These are phyloP conservation scores for Choristoneura fumiferana DNA, from an alignment of 1,140 invertebrate genomes.

Conservation along the genomic window DNA sequence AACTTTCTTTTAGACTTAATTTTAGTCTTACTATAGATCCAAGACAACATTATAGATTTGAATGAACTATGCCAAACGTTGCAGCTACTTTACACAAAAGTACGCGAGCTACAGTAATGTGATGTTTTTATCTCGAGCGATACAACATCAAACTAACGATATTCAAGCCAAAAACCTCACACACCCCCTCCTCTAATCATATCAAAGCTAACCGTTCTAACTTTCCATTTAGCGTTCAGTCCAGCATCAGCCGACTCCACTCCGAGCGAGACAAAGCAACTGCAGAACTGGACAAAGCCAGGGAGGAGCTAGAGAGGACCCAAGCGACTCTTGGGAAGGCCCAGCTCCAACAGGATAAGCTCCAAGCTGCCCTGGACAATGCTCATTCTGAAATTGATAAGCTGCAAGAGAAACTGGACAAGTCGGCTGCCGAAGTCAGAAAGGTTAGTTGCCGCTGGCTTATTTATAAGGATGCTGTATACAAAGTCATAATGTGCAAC, in stretches of 20 bases:
- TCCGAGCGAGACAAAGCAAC: conserved; percentile 92
- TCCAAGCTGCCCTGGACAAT: conserved; percentile 92
- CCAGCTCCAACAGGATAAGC: conserved; percentile 93
- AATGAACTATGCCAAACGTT: too few species aligned
- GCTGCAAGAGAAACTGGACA: conserved; percentile 91
- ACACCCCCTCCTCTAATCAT: too few species aligned
- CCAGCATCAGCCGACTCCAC: conserved; percentile 87
- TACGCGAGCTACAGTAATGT: too few species aligned
- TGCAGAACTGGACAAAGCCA: conserved; percentile 91
- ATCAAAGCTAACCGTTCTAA: too few species aligned
- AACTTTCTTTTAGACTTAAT: too few species aligned
- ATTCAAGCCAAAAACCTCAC: too few species aligned
- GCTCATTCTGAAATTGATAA: conserved; percentile 95
- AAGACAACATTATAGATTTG: too few species aligned
- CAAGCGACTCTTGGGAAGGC: conserved; percentile 93
- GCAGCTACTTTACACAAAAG: too few species aligned
- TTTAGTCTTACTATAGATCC: too few species aligned
- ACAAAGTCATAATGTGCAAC: too few species aligned
- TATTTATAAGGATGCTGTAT: not conserved
- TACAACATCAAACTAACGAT: too few species aligned
- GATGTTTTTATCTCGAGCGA: too few species aligned
- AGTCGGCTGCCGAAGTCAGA: conserved; percentile 87
- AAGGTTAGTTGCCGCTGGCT: conserved; percentile 78
- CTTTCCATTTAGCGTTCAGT: conserved; percentile 76
- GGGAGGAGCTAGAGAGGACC: conserved; percentile 93